These are phyloP conservation scores for Rhagoletis zephyria DNA, from an alignment of 1,140 invertebrate genomes.

Conservation along the genomic window DNA sequence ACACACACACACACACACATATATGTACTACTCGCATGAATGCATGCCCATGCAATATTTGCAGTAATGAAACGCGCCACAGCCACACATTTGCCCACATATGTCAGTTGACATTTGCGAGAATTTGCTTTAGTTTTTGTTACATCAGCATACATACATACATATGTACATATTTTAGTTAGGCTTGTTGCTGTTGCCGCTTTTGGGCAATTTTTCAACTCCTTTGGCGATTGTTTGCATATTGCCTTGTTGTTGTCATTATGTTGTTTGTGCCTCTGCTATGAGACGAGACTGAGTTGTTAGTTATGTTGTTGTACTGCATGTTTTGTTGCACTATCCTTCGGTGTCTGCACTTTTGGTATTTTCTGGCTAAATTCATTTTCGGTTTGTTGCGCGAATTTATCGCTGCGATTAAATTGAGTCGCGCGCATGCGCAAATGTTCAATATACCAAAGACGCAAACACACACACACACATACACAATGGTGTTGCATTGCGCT, in stretches of 20 bases:
- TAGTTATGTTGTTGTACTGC: slow-evolving; percentile 3
- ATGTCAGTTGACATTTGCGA: slow-evolving; percentile 26
- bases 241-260: slow-evolving; percentile 16
- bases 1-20: background rate
- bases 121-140: background rate
- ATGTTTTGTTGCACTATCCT: background rate
- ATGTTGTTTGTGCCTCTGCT: background rate
- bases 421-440: slow-evolving; percentile 48
- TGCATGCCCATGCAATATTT: background rate
- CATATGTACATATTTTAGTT: background rate
- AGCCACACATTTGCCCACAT: slow-evolving; percentile 16
- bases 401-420: slow-evolving; percentile 48
- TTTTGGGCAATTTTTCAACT: slow-evolving; percentile 40
- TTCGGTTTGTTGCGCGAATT: slow-evolving; percentile 40
- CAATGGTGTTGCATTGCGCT: background rate
- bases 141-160: no score
- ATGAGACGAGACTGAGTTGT: slow-evolving; percentile 39
- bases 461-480: background rate
- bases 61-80: background rate
- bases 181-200: slow-evolving; percentile 11
- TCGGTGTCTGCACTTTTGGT: background rate
- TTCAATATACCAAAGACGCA: background rate
- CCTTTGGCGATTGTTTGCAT: slow-evolving; percentile 17
- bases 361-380: slow-evolving; percentile 36
- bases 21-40: background rate